Evolutionary conservation across 2,797 vertebrate species (phyloP).

Genomic region (Erethizon dorsatum): DNA sequence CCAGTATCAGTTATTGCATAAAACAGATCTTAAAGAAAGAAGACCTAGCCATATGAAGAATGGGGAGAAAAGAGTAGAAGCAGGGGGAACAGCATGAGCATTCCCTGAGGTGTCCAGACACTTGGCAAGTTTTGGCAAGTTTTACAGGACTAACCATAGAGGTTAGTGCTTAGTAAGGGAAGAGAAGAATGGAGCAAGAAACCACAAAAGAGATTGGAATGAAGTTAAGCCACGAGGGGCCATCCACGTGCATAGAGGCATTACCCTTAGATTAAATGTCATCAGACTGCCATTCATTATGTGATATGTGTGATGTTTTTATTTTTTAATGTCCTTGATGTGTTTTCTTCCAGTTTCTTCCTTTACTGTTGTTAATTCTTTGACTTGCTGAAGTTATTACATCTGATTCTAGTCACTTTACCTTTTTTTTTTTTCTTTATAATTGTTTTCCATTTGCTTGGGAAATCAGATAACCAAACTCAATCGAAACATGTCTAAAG

Average conservation of each 20-base stretch:
- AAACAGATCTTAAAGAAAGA: conserved; percentile 2
- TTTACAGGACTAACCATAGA: neutral
- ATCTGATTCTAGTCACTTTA: neutral
- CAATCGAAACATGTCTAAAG: neutral
- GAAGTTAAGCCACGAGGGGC: no score
- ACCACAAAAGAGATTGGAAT: neutral
- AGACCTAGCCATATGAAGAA: neutral
- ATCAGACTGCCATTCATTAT: neutral
- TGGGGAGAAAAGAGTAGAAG: neutral
- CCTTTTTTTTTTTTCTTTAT: conserved; percentile 23
- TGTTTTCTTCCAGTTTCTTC: neutral
- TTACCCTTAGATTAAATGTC: neutral
- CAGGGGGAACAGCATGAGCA: neutral
- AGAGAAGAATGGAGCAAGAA: neutral
- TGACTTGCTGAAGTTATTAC: neutral
- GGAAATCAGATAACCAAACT: conserved; percentile 23
- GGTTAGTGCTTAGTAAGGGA: neutral
- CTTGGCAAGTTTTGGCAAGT: neutral
- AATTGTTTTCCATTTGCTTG: conserved; percentile 35
- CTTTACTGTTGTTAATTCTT: conserved; percentile 20
- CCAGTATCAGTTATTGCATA: neutral
- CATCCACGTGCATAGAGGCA: neutral
- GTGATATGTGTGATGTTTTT: neutral
- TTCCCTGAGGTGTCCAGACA: neutral
- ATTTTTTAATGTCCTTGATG: neutral